Base-by-base conservation (phyloP, 2,888 invertebrate genomes). In the Synanthedon andrenaeformis region DNA sequence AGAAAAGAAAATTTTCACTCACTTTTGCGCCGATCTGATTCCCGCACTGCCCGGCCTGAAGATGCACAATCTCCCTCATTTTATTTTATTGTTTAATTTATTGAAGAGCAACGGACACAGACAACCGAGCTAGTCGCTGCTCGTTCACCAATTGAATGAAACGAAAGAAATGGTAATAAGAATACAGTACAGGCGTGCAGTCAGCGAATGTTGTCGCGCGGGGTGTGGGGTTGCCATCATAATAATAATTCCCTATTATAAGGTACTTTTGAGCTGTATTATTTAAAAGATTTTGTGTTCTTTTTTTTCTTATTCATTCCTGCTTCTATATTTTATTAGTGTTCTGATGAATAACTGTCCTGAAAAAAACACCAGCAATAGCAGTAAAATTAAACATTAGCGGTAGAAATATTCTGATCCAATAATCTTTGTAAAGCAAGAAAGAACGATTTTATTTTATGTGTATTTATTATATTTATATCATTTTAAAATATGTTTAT, bases 61-160 rank as follows among this genome's bases (percentile, higher is more conserved):
- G 89, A 70, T 94, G 94, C 72, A 94, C 93, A 71, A 94, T 94
- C 89, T 94, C 94, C 86, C 94, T 91, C 94, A 94, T 94, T 64
- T 79, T 89, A 67, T 56, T 62, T 63, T 58, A 62, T 60, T 59
- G 53, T 67, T 59, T 64, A 67, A 66, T 61, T 67, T 67, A 58
- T 60, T 62, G 59, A 64, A 66, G 14, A 49, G 8, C 11, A 17
- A 17, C 49, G 4, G 13, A 45, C 35, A 35, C 13, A 45, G 45
- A 45, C 14, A 14, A 49, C 42, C 52, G 55, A 52, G 59, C 57
- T 52, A 51, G 58, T 64, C 59, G 55, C 69, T 67, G 69, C 68
- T 52, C 51, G 70, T 72, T 65, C 67, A 63, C 69, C 62, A 72
- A 67, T 65, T 69, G 74, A 75, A 67, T 76, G 74, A 72, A 72